phyloP scores from a whole-genome alignment of 2,113 vertebrate genomes.

The Dermatemys mawii region DNA sequence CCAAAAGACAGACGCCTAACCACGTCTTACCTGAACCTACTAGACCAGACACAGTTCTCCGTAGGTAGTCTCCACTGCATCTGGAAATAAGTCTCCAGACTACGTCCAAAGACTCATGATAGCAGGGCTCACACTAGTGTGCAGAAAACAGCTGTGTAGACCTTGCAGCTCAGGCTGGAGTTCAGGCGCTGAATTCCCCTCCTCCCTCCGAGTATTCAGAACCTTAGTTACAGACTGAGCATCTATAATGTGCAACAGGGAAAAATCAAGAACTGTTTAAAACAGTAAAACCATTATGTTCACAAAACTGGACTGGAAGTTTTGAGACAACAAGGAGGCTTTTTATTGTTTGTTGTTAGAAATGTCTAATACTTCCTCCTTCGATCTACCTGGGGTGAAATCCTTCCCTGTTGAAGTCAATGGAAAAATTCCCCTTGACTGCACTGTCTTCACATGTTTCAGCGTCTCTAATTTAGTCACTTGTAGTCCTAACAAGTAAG shows the following conservation, averaged over 20 bases:
- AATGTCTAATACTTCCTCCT: neutral
- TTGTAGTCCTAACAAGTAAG: neutral
- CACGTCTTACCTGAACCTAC: neutral
- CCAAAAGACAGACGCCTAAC: neutral
- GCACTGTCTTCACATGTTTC: neutral
- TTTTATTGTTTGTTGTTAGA: neutral
- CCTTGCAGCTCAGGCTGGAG: neutral
- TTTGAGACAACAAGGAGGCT: neutral
- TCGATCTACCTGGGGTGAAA: neutral
- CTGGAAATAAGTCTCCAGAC: neutral
- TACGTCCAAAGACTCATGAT: neutral
- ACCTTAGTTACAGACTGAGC: neutral
- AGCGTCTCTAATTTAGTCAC: neutral
- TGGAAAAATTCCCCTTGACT: neutral
- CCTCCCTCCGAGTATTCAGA: too few species aligned
- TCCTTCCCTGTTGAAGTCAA: neutral
- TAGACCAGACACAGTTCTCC: neutral
- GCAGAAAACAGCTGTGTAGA: neutral
- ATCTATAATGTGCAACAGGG: neutral
- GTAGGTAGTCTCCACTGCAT: neutral
- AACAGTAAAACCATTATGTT: neutral
- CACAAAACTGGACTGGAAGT: neutral
- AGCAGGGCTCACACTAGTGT: neutral
- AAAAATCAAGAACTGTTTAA: neutral
- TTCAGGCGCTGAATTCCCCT: neutral